Conservation (phyloP, 53 echinoderm and acorn worm genomes). For the Pentamera pediparva region DNA sequence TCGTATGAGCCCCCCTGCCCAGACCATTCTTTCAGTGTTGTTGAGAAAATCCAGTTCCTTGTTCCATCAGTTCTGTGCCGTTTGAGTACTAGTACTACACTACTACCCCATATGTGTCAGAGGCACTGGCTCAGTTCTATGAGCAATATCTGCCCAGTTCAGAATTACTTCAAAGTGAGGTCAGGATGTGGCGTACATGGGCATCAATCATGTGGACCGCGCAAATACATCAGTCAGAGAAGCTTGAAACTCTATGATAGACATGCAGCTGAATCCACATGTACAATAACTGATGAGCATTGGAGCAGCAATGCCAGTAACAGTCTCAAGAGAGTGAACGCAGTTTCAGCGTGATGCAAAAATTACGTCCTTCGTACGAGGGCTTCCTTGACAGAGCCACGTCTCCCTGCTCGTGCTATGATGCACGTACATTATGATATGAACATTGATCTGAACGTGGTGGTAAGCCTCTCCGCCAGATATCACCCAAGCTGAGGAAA, state of each 20-base stretch:
- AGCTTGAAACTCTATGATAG: neutral
- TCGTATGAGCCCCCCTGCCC: too few relatives aligned
- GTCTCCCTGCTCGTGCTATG: neutral
- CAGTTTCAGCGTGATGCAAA: neutral
- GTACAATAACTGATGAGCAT: neutral
- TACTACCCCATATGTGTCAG: neutral
- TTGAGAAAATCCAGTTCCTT: neutral
- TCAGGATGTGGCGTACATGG: conserved; percentile 2
- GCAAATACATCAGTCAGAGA: neutral
- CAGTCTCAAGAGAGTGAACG: neutral
- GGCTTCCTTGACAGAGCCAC: neutral
- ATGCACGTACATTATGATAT: too few relatives aligned
- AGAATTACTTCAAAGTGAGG: conserved; percentile 4
- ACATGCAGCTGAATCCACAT: conserved; percentile 1
- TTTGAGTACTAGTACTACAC: neutral
- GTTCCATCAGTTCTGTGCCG: too few relatives aligned
- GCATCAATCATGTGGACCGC: neutral
- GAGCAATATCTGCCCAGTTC: conserved; percentile 1
- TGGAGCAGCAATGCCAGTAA: neutral
- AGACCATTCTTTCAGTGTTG: neutral
- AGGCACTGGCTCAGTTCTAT: neutral
- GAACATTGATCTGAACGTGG: too few relatives aligned
- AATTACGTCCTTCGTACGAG: neutral
- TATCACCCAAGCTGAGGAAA: neutral
- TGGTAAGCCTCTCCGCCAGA: neutral